Evolutionary conservation across 2,888 invertebrate genomes (phyloP), one percentile per base, ranked within the genome.

Genomic region (Caenorhabditis macrosperma): DNA sequence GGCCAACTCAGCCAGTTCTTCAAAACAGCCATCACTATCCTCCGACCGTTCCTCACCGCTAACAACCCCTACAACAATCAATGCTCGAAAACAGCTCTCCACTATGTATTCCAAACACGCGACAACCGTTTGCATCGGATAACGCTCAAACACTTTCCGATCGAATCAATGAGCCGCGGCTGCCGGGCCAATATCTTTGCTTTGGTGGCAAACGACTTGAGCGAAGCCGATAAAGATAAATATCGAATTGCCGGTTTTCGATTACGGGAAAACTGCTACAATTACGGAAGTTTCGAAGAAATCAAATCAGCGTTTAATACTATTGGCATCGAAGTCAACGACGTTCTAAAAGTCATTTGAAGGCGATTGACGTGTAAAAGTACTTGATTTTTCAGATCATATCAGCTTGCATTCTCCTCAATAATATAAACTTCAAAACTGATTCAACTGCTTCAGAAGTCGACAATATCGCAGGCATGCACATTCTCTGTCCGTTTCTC

Each of bases 181-280:
- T 81, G 83, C 44, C 60, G 80, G 24, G 83, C 83, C 24, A 83
- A 81, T 61, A 78, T 83, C 38, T 83, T 83, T 50, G 83, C 83
- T 3, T 72, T 83, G 48, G 75, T 83, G 9, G 83, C 82, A 4
- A 82, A 81, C 48, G 83, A 83, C 57, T 61, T 83, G 59, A 69
- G 54, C 28, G 83, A 83, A 12, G 20, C 41, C 24, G 83, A 83
- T 7, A 82, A 83, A 75, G 79, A 79, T 30, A 67, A 74, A 28
- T 80, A 77, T 17, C 68, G 71, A 33, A 71, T 83, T 26, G 57
- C 78, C 63, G 83, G 83, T n/a, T 83, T 83, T 50, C 79, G 81
- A 15, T 68, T 83, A 46, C 69, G 82, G 15, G 83, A 83, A 50
- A 76, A 71, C 15, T 80, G 77, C 26, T 54, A 50, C 15, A 83